phyloP scores from a whole-genome alignment of 2,113 vertebrate species.

The Sorex araneus region DNA sequence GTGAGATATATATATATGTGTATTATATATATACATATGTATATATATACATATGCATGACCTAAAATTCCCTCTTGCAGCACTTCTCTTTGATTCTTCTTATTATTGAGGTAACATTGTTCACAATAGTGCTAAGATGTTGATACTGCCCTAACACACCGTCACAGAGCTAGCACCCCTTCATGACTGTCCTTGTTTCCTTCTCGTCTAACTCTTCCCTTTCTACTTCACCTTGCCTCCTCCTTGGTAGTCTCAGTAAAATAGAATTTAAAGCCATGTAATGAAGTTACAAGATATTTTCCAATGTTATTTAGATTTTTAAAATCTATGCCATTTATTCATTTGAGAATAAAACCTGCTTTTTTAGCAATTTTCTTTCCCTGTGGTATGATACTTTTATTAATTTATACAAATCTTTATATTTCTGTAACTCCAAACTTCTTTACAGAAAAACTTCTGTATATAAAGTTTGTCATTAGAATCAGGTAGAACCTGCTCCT shows the following conservation, averaged over 20 bases:
- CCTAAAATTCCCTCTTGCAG: not conserved
- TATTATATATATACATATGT: not conserved
- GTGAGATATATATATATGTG: too few species aligned
- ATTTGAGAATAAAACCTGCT: not conserved
- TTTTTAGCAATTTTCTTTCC: not conserved
- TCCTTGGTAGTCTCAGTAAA: not conserved
- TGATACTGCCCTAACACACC: too few species aligned
- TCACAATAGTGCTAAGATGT: too few species aligned
- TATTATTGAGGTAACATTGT: too few species aligned
- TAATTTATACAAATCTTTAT: conserved; percentile 37
- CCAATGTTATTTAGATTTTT: not conserved
- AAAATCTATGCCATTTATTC: not conserved
- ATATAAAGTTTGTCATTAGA: too few species aligned
- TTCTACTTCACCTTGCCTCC: not conserved
- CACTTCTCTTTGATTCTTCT: not conserved
- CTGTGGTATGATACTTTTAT: not conserved
- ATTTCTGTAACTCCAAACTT: not conserved
- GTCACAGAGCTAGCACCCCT: too few species aligned
- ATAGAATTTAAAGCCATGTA: conserved; percentile 15
- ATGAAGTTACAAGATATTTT: not conserved
- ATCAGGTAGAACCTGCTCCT: not conserved
- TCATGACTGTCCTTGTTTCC: too few species aligned
- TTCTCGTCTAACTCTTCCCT: not conserved
- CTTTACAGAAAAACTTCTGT: too few species aligned
- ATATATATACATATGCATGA: not conserved